Percentiles rank a stretch among this genome's conserved stretches.
Evolutionary conservation across 2,113 vertebrate genomes (phyloP).

Genomic region (Thamnophis sirtalis): DNA sequence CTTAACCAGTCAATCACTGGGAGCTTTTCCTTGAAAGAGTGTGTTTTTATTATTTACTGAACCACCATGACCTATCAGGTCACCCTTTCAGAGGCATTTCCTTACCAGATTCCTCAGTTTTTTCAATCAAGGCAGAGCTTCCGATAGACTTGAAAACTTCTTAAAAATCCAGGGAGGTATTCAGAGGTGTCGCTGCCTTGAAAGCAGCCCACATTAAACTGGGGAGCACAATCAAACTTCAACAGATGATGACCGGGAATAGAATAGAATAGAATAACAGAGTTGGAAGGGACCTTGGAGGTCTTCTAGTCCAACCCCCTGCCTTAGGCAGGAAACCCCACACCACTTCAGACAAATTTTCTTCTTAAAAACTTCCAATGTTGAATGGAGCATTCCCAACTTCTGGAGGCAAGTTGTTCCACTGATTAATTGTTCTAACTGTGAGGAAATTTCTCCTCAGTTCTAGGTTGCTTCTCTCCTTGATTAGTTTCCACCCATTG

Average conservation of each 20-base stretch:
- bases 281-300: too few species aligned
- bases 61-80: neutral
- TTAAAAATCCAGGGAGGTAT: neutral
- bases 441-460: too few species aligned
- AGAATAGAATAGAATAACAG: too few species aligned
- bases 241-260: neutral
- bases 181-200: neutral
- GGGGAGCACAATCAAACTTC: neutral
- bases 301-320: too few species aligned
- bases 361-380: too few species aligned
- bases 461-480: too few species aligned
- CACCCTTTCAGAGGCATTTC: neutral
- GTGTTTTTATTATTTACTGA: neutral
- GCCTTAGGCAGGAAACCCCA: too few species aligned
- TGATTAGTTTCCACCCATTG: too few species aligned
- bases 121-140: neutral
- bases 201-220: neutral
- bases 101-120: neutral
- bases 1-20: neutral
- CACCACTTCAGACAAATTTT: too few species aligned
- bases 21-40: neutral
- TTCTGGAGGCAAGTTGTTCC: too few species aligned
- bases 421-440: too few species aligned
- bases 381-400: too few species aligned
- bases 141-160: neutral